Conservation (phyloP, 2,797 vertebrate species). For the Buphagus erythrorhynchus region DNA sequence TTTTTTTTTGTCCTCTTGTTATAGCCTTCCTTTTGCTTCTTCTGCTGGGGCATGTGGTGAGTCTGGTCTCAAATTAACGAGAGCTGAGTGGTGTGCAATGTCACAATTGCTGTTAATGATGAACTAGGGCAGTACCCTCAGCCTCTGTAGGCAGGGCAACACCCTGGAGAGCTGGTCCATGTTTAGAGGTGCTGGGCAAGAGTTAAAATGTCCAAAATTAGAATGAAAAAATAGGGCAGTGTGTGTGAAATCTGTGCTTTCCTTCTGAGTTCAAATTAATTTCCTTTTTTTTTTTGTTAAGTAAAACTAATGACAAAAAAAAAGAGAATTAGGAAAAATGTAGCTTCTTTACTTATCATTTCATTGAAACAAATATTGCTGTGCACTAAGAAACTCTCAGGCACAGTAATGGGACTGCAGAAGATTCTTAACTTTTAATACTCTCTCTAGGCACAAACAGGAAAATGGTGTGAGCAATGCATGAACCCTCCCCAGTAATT, state of each 20-base stretch:
- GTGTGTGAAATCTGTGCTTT: background rate
- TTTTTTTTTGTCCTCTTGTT: background rate
- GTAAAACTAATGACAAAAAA: background rate
- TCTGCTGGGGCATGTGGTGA: background rate
- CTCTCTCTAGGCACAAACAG: background rate
- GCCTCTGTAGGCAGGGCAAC: background rate
- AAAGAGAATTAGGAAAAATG: background rate
- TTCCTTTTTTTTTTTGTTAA: background rate
- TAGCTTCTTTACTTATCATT: background rate
- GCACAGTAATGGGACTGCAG: background rate
- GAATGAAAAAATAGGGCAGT: accelerated
- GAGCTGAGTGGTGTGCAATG: background rate
- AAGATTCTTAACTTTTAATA: background rate
- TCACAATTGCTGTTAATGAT: background rate
- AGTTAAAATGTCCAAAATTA: background rate
- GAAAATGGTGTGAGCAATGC: background rate
- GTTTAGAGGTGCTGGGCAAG: background rate
- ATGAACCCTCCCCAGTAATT: background rate
- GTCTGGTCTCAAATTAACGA: background rate
- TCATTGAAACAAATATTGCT: background rate
- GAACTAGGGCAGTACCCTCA: background rate
- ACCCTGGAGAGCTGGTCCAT: background rate
- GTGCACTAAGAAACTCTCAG: background rate
- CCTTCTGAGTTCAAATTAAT: background rate
- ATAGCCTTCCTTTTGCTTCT: background rate